These are phyloP conservation scores for Narcine bancroftii DNA, from an alignment of 2,113 vertebrate genomes.

Conservation along the genomic window DNA sequence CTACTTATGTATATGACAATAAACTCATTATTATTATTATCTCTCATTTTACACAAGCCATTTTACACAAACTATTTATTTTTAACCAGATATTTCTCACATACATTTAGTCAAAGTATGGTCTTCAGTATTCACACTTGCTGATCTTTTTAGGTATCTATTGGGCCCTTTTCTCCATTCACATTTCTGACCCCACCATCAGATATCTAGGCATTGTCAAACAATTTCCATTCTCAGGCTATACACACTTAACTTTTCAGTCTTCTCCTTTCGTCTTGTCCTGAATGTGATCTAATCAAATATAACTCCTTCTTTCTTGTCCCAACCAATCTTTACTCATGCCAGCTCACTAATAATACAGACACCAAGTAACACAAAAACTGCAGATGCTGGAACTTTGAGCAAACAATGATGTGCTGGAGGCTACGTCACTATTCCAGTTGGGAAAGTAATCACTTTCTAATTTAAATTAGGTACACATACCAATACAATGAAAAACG, in stretches of 20 bases:
- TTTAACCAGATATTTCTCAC: not conserved
- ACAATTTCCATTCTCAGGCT: conserved; percentile 22
- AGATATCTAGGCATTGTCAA: not conserved
- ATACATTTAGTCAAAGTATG: not conserved
- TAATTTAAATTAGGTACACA: conserved; percentile 17
- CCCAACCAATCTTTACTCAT: too few relatives aligned
- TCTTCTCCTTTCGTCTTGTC: not conserved
- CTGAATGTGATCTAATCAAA: not conserved
- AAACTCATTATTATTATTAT: too few relatives aligned
- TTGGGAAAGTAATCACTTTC: not conserved
- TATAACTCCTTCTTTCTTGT: not conserved
- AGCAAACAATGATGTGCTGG: too few relatives aligned
- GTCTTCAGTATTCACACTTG: not conserved
- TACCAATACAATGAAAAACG: conserved; percentile 5
- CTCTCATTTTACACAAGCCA: not conserved
- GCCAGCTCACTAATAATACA: too few relatives aligned
- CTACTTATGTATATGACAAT: too few relatives aligned
- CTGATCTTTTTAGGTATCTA: not conserved
- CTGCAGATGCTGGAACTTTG: too few relatives aligned
- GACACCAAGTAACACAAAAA: too few relatives aligned
- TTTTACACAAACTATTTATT: not conserved
- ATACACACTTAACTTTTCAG: not conserved
- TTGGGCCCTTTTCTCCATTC: not conserved
- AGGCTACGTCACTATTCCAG: not conserved
- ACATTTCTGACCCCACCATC: not conserved